phyloP scores from a whole-genome alignment of 2,113 vertebrate genomes.

The Hymenochirus boettgeri region DNA sequence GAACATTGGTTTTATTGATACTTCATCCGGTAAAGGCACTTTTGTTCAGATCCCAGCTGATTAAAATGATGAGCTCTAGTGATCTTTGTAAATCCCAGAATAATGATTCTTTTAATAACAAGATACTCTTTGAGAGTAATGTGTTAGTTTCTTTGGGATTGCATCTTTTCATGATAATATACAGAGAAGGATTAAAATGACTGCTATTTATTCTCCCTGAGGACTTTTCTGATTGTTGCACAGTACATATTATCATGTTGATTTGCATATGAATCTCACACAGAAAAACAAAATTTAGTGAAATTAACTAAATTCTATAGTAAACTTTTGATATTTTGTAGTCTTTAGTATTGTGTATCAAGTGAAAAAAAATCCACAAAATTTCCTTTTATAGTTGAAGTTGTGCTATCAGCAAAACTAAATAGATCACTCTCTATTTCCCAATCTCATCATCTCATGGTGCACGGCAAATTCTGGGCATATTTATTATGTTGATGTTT shows the following conservation, averaged over 20 bases:
- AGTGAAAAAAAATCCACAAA: too few species aligned
- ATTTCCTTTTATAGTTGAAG: too few species aligned
- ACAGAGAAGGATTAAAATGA: neutral
- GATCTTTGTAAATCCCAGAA: slow-evolving; percentile 21
- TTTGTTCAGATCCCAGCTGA: slow-evolving; percentile 36
- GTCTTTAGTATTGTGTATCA: too few species aligned
- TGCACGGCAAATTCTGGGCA: too few species aligned
- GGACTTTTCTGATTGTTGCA: too few species aligned
- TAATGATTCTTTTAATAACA: slow-evolving; percentile 41
- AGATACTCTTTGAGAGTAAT: slow-evolving; percentile 12
- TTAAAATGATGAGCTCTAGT: slow-evolving; percentile 39
- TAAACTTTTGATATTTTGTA: too few species aligned
- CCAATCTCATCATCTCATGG: too few species aligned
- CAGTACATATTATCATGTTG: too few species aligned
- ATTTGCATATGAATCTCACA: neutral
- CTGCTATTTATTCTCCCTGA: too few species aligned
- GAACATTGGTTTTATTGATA: slow-evolving; percentile 44
- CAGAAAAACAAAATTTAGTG: neutral
- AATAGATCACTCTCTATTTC: too few species aligned
- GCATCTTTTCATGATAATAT: neutral
- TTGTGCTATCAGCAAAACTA: too few species aligned
- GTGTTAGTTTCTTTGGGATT: slow-evolving; percentile 13
- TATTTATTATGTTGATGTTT: too few species aligned
- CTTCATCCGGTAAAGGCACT: slow-evolving; percentile 41
- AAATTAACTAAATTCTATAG: neutral